These are phyloP conservation scores for Polypedilum pembai DNA, from an alignment of 1,140 invertebrate genomes.

Conservation along the genomic window DNA sequence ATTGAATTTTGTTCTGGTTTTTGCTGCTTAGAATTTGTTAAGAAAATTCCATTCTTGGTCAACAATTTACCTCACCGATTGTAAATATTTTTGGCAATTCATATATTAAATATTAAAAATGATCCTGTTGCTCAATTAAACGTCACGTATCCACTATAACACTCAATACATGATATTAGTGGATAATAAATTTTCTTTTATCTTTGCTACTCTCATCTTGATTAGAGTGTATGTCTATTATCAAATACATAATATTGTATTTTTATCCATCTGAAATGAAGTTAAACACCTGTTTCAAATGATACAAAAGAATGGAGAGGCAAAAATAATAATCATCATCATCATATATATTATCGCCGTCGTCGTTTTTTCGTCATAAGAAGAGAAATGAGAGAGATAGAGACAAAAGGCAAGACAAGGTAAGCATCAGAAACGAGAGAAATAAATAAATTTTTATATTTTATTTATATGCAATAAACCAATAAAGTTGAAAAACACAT, in stretches of 20 bases:
- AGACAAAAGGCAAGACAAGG: neutral
- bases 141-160: neutral
- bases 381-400: no score
- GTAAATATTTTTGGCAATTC: no score
- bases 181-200: conserved; percentile 5
- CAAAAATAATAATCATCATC: no score
- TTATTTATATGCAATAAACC: conserved; percentile 14
- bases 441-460: conserved; percentile 20
- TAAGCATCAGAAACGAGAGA: neutral
- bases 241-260: neutral
- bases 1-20: no score
- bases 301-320: neutral
- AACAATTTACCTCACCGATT: no score
- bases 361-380: no score
- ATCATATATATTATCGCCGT: no score
- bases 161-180: neutral
- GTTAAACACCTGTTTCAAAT: conserved; percentile 5
- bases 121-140: no score
- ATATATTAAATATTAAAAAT: no score
- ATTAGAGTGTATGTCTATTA: neutral
- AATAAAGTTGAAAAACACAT: conserved; percentile 14
- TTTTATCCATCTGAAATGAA: neutral
- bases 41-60: no score
- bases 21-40: no score
- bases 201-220: neutral